These are phyloP conservation scores for Meles meles DNA, from an alignment of 2,113 vertebrate genomes.

Conservation along the genomic window DNA sequence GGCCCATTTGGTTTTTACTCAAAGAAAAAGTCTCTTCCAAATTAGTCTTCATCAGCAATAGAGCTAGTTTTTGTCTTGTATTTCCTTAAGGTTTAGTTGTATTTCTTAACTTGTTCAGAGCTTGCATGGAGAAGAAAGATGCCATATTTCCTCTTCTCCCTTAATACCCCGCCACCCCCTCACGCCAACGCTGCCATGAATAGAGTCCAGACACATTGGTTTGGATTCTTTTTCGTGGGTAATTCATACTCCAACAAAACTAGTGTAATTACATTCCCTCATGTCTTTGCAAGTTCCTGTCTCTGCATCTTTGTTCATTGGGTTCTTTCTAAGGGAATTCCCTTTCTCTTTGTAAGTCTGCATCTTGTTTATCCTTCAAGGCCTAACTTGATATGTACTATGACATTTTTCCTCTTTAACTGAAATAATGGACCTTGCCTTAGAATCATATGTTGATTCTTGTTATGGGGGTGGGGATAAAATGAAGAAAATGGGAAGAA, in stretches of 20 bases:
- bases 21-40: not conserved
- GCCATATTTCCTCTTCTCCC: not conserved
- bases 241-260: not conserved
- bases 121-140: not conserved
- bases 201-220: not conserved
- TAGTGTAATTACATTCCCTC: not conserved
- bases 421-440: not conserved
- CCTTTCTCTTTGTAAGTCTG: not conserved
- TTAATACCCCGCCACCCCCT: not conserved
- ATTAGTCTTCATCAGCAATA: not conserved
- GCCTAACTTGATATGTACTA: not conserved
- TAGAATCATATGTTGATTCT: not conserved
- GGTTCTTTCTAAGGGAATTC: not conserved
- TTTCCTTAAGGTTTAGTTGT: not conserved
- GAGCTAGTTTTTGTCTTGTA: not conserved
- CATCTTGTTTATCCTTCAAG: not conserved
- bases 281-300: not conserved
- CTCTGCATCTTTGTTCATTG: not conserved
- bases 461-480: not conserved
- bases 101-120: not conserved
- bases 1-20: not conserved
- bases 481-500: not conserved
- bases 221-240: not conserved
- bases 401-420: not conserved
- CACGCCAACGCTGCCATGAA: not conserved